Base-by-base conservation (phyloP, 1,140 invertebrate genomes). In the Manduca sexta region DNA sequence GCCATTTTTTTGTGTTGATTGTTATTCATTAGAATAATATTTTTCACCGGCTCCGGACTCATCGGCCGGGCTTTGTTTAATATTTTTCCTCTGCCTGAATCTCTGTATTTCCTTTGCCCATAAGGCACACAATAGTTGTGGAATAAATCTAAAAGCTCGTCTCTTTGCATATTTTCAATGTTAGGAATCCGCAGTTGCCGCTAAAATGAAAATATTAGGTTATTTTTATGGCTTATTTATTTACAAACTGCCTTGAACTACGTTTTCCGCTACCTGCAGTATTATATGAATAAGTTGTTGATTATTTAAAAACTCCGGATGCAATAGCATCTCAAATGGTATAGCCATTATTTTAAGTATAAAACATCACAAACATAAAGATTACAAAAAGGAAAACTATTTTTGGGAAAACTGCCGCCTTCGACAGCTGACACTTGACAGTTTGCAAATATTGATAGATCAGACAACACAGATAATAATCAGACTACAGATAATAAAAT, bases 91-190 rank as follows among this genome's bases (percentile, higher is more conserved):
- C 78, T 59, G 0, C 81, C 78, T 2, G 74, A 60, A 48, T 84
- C 81, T 49, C 72, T 69, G 31, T 79, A 77, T 33, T 65, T 77
- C 52, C 81, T 72, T 54, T 84, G 81, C 0, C 77, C 77, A 17
- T 78, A 75, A 6, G 81, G 81, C 4, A 84, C 69, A 55, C 78
- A 84, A 48, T 55, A 84, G 17, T 75, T 55, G 41, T 82, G 81
- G 55, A 84, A 84, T 49, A 82, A 15, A n/a, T 74, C 66, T 41
- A 84, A 59, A 13, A 84, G 48, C 4, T 81, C 72, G 43, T 73
- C 64, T 61, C 81, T 72, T 12, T 48, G 31, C 64, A 81, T 73
- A 11, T 30, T 51, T 41, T 69, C 57, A 4, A 84, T 45, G 35
- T 76, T 68, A 39, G 70, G 55, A 17, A 83, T 43, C 45, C 65